These are phyloP conservation scores for pig (Sus scrofa) DNA, from an alignment of 2,113 vertebrate species.

Conservation along the genomic window T2T-Sscrofa CM000826.6:41946501-41947000, in stretches of 20 bases:
- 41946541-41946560: not conserved
- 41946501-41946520: not conserved
- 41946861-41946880: not conserved
- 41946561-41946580: not conserved
- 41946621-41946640: too few species aligned
- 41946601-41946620: not conserved
- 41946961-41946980: too few species aligned
- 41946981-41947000: too few species aligned
- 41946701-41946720: not conserved
- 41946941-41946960: too few species aligned
- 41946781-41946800: not conserved
- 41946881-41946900: not conserved
- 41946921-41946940: not conserved
- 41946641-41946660: not conserved
- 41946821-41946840: not conserved
- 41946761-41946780: not conserved
- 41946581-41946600: not conserved
- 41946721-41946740: not conserved
- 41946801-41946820: not conserved
- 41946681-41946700: not conserved
- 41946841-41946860: not conserved
- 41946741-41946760: not conserved
- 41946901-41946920: not conserved
- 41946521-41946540: not conserved
- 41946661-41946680: not conserved